A percentile compares a stretch with the other conserved stretches of the same genome.
phyloP scores from a whole-genome alignment of 1,140 invertebrate species.

The Leguminivora glycinivorella region DNA sequence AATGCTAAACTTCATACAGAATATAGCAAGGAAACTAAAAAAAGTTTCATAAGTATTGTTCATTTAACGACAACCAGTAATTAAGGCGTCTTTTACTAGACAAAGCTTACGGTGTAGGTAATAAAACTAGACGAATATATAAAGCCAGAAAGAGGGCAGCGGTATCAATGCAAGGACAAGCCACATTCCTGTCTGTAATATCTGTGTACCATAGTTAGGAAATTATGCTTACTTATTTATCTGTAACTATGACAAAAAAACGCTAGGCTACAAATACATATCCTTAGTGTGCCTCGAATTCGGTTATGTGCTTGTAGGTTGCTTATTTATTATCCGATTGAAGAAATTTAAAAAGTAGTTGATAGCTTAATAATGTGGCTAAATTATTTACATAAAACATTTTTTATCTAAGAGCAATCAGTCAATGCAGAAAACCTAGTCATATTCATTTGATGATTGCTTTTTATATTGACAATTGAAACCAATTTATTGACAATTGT shows the following conservation, averaged over 20 bases:
- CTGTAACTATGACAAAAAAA: too few species aligned
- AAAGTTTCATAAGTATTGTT: background rate
- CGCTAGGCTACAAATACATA: too few species aligned
- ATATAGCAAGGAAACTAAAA: background rate
- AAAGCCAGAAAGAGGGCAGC: background rate
- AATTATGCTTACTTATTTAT: background rate
- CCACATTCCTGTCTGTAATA: background rate
- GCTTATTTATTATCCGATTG: too few species aligned
- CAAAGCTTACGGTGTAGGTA: background rate
- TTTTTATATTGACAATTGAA: constrained; percentile 30
- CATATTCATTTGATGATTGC: constrained; percentile 49
- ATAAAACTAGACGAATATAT: constrained; percentile 12
- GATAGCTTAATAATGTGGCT: too few species aligned
- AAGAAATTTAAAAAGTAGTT: too few species aligned
- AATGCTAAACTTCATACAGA: background rate
- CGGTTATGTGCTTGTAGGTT: too few species aligned
- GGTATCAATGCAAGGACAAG: constrained; percentile 1
- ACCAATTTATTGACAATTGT: constrained; percentile 29
- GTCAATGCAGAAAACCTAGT: constrained; percentile 46
- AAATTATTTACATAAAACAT: too few species aligned
- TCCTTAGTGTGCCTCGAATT: constrained; percentile 45
- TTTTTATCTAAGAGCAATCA: constrained; percentile 47
- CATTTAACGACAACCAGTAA: constrained; percentile 9
- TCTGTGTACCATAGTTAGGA: too few species aligned
- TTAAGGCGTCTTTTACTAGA: constrained; percentile 12